Evolutionary conservation across 2,797 vertebrate species (phyloP).

Genomic region (Myoxocephalus aenaeus): DNA sequence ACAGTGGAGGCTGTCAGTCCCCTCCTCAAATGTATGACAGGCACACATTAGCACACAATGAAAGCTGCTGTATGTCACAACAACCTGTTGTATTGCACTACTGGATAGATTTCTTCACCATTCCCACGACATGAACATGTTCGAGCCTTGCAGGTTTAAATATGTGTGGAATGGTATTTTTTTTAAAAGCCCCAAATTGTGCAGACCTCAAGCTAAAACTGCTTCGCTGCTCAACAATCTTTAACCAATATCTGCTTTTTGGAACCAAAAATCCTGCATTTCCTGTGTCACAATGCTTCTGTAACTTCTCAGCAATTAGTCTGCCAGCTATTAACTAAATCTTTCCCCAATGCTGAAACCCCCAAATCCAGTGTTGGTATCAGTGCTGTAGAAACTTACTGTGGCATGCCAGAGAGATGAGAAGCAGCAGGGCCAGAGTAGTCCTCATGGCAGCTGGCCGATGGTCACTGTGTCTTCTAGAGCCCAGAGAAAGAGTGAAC

Average conservation of each 20-base stretch:
- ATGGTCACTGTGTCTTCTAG: slow-evolving; percentile 35
- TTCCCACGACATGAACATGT: not conserved
- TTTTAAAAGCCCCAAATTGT: not conserved
- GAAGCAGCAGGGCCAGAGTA: slow-evolving; percentile 72
- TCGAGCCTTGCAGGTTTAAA: not conserved
- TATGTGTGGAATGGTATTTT: not conserved
- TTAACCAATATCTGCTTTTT: not conserved
- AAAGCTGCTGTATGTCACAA: not conserved
- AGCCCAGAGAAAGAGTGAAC: slow-evolving; percentile 53
- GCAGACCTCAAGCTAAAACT: not conserved
- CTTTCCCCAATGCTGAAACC: not conserved
- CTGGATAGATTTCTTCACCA: not conserved
- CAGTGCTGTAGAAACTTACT: slow-evolving; percentile 77
- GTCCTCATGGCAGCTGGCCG: slow-evolving; percentile 76
- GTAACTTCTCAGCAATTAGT: not conserved
- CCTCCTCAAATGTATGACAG: not conserved
- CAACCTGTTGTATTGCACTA: not conserved
- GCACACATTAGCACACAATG: not conserved
- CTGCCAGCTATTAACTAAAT: not conserved
- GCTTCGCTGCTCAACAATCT: not conserved
- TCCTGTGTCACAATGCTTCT: not conserved
- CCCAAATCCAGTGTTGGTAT: not conserved
- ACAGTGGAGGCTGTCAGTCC: not conserved
- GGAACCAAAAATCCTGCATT: not conserved
- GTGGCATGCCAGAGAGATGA: slow-evolving; percentile 76